Evolutionary conservation across 2,888 invertebrate species (phyloP), one percentile per base, ranked within the genome.

Genomic region (Lamproptera curius): DNA sequence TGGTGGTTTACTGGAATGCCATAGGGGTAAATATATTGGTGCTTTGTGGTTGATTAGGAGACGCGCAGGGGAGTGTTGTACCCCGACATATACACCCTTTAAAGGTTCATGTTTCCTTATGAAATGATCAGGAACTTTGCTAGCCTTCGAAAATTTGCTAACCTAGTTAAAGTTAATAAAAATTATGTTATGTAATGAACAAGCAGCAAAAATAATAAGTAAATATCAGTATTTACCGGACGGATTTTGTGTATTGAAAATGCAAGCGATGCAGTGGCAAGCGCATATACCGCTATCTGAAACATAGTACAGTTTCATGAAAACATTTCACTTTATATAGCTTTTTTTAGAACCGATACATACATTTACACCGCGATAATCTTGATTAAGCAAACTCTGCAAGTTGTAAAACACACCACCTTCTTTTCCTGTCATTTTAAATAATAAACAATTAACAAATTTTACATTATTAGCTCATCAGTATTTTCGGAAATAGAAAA

Each of bases 71-170:
- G 82, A 85, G 42, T 90, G 89, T 61, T 90, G 89, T 41, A 91
- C 79, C 15, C 84, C 85, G 1, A 66, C 75, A 38, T 89, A 90
- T 10, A 66, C 70, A 4, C 91, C 91, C 57, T 73, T 75, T 39
- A 91, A 69, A 1, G 83, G 73, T 58, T 88, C 82, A 71, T 86
- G 88, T 13, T 78, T 77, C 54, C 69, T 76, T 55, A 91, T 71
- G 57, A 92, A 91, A 58, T 87, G 88, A 31, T 80, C 78, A 50
- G 92, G 91, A 60, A 91, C 78, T 67, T 90, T 88, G 16, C 73
- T 74, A 11, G 90, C 90, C 62, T 87, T 90, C 26, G 87, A 89
- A 67, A 91, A 91, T 75, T 90, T 91, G 70, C 90, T 89, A 67
- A 92, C 87, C 91, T 91, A 47, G 43, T 17, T 52, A 66, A 56